Evolutionary conservation across 2,113 vertebrate species (phyloP), one percentile per base, ranked within the genome.

Genomic region (Zeus faber): DNA sequence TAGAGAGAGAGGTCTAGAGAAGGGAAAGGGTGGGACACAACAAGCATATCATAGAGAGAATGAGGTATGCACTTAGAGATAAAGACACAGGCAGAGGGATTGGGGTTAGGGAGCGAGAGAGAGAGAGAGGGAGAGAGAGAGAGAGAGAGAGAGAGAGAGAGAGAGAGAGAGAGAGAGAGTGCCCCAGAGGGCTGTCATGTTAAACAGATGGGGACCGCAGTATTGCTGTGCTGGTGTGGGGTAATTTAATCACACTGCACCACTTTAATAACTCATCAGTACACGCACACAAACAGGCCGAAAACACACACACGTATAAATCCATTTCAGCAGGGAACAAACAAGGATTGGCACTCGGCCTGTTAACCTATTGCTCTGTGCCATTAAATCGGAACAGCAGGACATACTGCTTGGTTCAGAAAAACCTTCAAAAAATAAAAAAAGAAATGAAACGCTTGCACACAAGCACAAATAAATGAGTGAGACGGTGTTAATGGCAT

Each of bases 131-230:
- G 29, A 27, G 18, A 21, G 24, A n/a, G 23, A 26, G 22, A 25
- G 10, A 54, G 39, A 20, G 14, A 37, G 59, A 22, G 6, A n/a
- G 18, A 16, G 17, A 51, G 27, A 37, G 39, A 55, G 39, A 43
- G n/a, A 26, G 24, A 14, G 24, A 18, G 21, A 55, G 11, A 18
- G 22, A 57, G 53, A 39, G 35, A 49, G 13, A 26, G 20, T 14
- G 49, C n/a, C n/a, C n/a, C n/a, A 22, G 49, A 3, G 11, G 4
- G 22, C 41, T 41, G 52, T 43, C 55, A 53, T 31, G 62, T 58
- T 61, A 60, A 65, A 72, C 67, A 82, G 62, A 81, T 55, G 67
- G 64, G 51, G 62, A 65, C 3, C 4, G 39, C 40, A 50, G 54
- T 65, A 44, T 65, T 59, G 22, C 43, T 25, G 43, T 2, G 13